phyloP scores from a whole-genome alignment of 2,113 vertebrate genomes.

The Alouatta palliata region DNA sequence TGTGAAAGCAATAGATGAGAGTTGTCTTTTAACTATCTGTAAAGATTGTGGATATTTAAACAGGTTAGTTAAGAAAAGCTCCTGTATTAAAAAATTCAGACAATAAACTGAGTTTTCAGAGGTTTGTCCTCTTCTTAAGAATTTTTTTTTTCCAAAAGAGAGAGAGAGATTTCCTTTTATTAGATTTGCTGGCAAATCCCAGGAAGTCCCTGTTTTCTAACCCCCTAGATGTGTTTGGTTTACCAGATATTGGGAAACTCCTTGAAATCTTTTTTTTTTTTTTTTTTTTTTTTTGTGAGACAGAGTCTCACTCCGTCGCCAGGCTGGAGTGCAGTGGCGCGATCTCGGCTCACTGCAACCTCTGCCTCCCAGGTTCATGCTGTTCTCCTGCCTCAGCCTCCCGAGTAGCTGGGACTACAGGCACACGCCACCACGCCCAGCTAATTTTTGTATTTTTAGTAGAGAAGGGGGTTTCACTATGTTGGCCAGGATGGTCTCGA shows the following conservation, averaged over 20 bases:
- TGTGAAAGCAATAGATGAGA: neutral
- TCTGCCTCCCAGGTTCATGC: too few relatives aligned
- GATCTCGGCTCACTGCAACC: too few relatives aligned
- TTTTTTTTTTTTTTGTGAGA: neutral
- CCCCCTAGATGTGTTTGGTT: neutral
- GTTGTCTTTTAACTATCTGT: neutral
- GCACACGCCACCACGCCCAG: too few relatives aligned
- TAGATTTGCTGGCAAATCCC: conserved; percentile 25
- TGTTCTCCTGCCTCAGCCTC: too few relatives aligned
- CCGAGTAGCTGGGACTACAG: too few relatives aligned
- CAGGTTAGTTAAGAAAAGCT: neutral
- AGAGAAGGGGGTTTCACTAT: too few relatives aligned
- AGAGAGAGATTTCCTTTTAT: neutral
- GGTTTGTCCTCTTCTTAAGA: neutral
- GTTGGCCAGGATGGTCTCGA: too few relatives aligned
- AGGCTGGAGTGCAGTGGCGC: too few relatives aligned
- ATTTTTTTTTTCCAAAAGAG: neutral
- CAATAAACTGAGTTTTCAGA: conserved; percentile 42
- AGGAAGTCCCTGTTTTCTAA: neutral
- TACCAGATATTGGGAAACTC: neutral
- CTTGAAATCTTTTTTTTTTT: neutral
- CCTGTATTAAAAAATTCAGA: neutral
- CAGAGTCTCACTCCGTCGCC: too few relatives aligned
- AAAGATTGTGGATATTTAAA: neutral
- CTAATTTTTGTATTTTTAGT: too few relatives aligned